Conservation (phyloP, 2,797 vertebrate genomes). For the Chromis chromis region DNA sequence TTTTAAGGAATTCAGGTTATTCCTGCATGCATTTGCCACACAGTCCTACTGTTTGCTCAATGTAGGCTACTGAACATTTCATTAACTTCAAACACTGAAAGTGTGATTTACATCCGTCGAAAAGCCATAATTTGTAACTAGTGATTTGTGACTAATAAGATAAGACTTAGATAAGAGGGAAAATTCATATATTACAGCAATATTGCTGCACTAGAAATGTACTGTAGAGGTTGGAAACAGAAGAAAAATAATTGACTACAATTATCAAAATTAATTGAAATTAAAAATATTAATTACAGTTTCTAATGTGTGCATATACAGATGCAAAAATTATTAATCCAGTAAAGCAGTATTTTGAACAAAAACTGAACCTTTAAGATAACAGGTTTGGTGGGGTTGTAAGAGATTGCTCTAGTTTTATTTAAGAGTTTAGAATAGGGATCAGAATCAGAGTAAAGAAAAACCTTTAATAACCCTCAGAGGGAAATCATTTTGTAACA, state of each 20-base stretch:
- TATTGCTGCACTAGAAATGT: conserved; percentile 20
- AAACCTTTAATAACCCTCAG: no score
- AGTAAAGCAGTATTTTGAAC: background rate
- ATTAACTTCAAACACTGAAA: background rate
- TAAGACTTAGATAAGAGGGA: conserved; percentile 34
- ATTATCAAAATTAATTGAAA: background rate
- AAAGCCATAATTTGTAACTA: conserved; percentile 44
- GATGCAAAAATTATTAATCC: background rate
- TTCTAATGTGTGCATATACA: no score
- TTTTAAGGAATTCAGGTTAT: conserved; percentile 2
- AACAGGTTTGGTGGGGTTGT: background rate
- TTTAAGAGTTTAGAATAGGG: background rate
- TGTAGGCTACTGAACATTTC: background rate
- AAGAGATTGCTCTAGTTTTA: background rate
- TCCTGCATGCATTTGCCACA: conserved; percentile 1
- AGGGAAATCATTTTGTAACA: no score
- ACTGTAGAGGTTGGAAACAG: background rate
- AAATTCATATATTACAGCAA: conserved; percentile 26
- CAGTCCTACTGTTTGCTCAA: background rate
- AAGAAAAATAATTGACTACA: background rate
- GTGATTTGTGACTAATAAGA: conserved; percentile 44
- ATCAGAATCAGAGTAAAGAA: background rate
- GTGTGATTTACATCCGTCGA: conserved; percentile 9
- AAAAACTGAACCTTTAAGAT: background rate
- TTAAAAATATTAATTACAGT: no score